These are phyloP conservation scores for Parnassius smintheus DNA, from an alignment of 2,888 invertebrate species.

Conservation along the genomic window DNA sequence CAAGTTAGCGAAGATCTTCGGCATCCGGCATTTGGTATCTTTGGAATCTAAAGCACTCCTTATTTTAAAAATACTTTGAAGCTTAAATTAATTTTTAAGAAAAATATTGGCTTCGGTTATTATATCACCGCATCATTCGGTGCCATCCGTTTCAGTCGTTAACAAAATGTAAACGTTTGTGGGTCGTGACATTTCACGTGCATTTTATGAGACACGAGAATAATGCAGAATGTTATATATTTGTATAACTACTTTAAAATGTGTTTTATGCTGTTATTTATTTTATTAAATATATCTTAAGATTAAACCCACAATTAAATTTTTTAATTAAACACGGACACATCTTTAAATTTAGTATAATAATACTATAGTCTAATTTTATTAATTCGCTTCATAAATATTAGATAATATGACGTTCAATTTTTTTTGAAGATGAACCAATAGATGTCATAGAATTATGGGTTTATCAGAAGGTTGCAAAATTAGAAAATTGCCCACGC, in stretches of 20 bases:
- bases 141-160: slow-evolving; percentile 4
- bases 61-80: no score
- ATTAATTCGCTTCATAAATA: no score
- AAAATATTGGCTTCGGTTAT: no score
- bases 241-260: background rate
- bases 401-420: no score
- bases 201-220: slow-evolving; percentile 19
- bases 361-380: background rate
- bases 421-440: no score
- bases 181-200: slow-evolving; percentile 13
- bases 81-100: no score
- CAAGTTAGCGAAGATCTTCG: no score
- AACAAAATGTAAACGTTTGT: slow-evolving; percentile 13
- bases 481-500: no score
- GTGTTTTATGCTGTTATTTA: background rate
- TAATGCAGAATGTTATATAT: background rate
- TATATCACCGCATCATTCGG: background rate
- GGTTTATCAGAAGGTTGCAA: no score
- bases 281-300: background rate
- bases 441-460: no score
- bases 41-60: no score
- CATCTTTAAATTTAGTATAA: background rate
- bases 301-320: background rate
- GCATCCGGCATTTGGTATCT: no score
- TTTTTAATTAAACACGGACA: background rate